Evolutionary conservation across 1,140 invertebrate species (phyloP).

Genomic region (Calosoma granatense): DNA sequence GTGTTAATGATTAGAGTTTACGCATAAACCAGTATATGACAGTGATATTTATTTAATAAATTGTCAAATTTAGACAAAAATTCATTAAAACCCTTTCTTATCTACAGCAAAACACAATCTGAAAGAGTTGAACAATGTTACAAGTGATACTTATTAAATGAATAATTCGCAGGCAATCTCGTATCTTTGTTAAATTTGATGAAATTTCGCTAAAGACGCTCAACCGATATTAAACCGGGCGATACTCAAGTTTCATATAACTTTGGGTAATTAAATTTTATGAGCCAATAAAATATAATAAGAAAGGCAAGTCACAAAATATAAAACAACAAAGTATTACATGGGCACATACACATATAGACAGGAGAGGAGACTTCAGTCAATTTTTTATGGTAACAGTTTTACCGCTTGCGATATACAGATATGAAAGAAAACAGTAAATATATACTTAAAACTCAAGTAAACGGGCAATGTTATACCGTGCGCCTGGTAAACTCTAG

Average conservation of each 20-base stretch:
- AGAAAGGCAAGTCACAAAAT: conserved; percentile 2
- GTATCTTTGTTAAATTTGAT: neutral
- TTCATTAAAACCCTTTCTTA: too few species aligned
- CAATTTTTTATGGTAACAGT: neutral
- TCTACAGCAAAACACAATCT: too few species aligned
- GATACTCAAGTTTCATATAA: neutral
- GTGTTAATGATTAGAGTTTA: too few species aligned
- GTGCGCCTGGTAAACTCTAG: neutral
- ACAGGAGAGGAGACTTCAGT: neutral
- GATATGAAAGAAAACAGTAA: conserved; percentile 7
- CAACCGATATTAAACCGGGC: neutral
- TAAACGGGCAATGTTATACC: too few species aligned
- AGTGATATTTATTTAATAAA: too few species aligned
- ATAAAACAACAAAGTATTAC: conserved; percentile 4
- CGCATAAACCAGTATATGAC: too few species aligned
- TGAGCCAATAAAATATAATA: conserved; percentile 3
- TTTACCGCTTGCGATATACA: neutral
- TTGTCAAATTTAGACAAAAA: too few species aligned
- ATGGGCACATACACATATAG: too few species aligned
- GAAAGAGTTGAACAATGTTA: too few species aligned
- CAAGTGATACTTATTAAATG: too few species aligned
- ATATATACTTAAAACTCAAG: conserved; percentile 1
- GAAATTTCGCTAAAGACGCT: conserved; percentile 1
- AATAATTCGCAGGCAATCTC: neutral
- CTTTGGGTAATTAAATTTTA: conserved; percentile 9